These are phyloP conservation scores for Drosophila parthenogenetica DNA, from an alignment of 2,888 invertebrate species.

Conservation along the genomic window DNA sequence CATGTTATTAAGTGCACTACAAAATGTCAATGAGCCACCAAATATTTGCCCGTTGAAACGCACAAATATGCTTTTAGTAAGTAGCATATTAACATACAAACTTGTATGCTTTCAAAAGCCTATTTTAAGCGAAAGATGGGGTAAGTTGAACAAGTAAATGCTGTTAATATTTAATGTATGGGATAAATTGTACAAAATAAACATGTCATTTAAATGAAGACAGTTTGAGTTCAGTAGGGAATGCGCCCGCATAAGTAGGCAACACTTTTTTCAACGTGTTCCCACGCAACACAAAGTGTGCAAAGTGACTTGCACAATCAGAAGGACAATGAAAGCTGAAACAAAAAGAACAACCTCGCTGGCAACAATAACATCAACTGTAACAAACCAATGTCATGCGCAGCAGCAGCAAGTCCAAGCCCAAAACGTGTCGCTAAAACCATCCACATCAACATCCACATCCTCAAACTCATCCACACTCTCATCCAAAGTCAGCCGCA, in stretches of 20 bases:
- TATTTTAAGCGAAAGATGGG: constrained; percentile 1
- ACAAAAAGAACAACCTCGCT: constrained; percentile 26
- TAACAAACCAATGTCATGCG: constrained; percentile 69
- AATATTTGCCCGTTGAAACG: constrained; percentile 66
- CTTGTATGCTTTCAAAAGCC: constrained; percentile 5
- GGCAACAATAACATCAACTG: constrained; percentile 26
- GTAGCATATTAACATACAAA: not conserved
- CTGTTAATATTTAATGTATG: too few species aligned
- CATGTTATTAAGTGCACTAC: constrained; percentile 68
- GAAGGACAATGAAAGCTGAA: constrained; percentile 34
- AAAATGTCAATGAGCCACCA: constrained; percentile 70
- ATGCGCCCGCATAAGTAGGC: constrained; percentile 52
- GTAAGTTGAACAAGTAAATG: not conserved
- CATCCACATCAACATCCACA: not conserved
- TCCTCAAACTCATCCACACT: not conserved
- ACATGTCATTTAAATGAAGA: not conserved
- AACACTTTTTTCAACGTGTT: constrained; percentile 32
- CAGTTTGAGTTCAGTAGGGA: constrained; percentile 1
- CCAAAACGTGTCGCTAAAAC: constrained; percentile 76
- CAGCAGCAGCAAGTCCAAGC: constrained; percentile 44
- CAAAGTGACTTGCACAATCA: constrained; percentile 48
- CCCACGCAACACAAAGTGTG: constrained; percentile 26
- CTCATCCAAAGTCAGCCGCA: constrained; percentile 47
- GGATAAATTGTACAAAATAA: not conserved
- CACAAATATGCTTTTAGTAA: constrained; percentile 16